phyloP scores from a whole-genome alignment of 2,797 vertebrate genomes.

The Antrozous pallidus region DNA sequence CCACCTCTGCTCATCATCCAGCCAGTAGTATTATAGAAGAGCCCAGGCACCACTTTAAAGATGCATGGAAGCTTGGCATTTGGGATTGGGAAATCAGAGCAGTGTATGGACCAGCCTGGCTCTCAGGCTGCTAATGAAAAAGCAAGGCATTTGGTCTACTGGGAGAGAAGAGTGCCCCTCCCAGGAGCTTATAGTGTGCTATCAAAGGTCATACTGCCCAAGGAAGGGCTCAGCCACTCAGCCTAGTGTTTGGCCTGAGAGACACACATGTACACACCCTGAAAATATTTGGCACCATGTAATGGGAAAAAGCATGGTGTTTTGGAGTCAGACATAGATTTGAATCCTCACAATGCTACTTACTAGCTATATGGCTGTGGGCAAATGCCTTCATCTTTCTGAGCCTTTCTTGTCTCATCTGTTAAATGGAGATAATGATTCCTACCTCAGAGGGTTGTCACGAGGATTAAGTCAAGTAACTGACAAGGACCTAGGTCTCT shows the following conservation, averaged over 20 bases:
- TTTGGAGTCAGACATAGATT: neutral
- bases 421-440: constrained; percentile 7
- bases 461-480: neutral
- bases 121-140: neutral
- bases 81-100: neutral
- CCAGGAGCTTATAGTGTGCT: neutral
- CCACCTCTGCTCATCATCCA: neutral
- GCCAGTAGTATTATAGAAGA: neutral
- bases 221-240: neutral
- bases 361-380: neutral
- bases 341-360: neutral
- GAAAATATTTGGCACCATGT: neutral
- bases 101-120: neutral
- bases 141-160: neutral
- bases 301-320: neutral
- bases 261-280: neutral
- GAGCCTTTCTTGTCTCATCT: constrained; percentile 12
- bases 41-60: neutral
- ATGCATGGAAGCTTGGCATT: neutral
- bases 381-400: neutral
- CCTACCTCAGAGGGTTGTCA: neutral
- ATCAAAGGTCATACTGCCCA: neutral
- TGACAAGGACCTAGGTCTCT: neutral
- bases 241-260: neutral
- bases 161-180: neutral